A percentile compares a stretch with the other conserved stretches of the same genome.
phyloP scores from a whole-genome alignment of 2,797 vertebrate genomes.

The Enoplosus armatus region DNA sequence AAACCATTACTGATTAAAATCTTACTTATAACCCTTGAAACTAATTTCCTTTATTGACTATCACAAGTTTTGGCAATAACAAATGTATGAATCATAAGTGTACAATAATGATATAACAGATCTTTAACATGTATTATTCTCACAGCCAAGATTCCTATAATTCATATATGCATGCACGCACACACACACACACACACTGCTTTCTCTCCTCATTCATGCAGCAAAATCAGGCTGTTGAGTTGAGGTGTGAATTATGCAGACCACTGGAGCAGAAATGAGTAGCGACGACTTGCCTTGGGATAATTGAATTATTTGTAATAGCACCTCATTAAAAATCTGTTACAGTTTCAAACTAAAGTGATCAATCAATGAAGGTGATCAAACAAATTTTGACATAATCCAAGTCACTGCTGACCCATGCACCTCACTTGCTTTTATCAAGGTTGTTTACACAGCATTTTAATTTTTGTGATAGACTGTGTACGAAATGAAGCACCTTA shows the following conservation, averaged over 20 bases:
- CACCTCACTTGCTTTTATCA: conserved; percentile 24
- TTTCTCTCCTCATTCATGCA: conserved; percentile 58
- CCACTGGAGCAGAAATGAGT: conserved; percentile 79
- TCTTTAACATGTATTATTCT: neutral
- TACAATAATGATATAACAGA: conserved; percentile 2
- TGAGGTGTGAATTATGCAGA: conserved; percentile 80
- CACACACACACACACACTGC: conserved; percentile 2
- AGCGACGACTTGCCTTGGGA: conserved; percentile 67
- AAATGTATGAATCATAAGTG: neutral
- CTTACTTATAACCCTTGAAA: neutral
- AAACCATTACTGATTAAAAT: conserved; percentile 4
- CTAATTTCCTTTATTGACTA: neutral
- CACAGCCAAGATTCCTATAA: neutral
- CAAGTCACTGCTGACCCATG: conserved; percentile 27
- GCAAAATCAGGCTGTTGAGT: conserved; percentile 69
- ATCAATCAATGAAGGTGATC: conserved; percentile 76
- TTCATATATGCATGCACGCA: neutral
- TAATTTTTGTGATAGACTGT: conserved; percentile 6
- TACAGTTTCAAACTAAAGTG: conserved; percentile 70
- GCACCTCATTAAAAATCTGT: conserved; percentile 76
- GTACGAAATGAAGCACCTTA: neutral
- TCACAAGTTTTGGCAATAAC: neutral
- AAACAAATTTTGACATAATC: conserved; percentile 54
- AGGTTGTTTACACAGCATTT: conserved; percentile 18
- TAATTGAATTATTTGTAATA: conserved; percentile 85